Evolutionary conservation across 2,888 invertebrate species (phyloP).

Genomic region (Keiferia lycopersicella): DNA sequence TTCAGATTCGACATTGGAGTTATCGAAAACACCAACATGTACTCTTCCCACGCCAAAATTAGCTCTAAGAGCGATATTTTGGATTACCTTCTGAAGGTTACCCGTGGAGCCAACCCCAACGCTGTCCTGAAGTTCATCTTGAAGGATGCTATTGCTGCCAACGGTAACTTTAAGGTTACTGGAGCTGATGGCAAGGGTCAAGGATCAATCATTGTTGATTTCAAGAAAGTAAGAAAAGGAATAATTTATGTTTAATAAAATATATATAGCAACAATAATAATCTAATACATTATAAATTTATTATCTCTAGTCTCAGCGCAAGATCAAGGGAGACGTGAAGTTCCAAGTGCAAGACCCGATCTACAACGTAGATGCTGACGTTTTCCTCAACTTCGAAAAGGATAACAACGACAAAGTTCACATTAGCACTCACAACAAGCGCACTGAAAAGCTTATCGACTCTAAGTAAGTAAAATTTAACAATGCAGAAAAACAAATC

Average conservation of each 20-base stretch:
- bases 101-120: conserved; percentile 61
- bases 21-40: conserved; percentile 61
- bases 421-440: conserved; percentile 83
- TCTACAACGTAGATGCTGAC: conserved; percentile 82
- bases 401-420: conserved; percentile 85
- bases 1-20: conserved; percentile 72
- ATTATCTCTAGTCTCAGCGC: conserved; percentile 65
- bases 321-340: conserved; percentile 83
- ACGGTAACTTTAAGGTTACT: conserved; percentile 83
- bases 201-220: conserved; percentile 80
- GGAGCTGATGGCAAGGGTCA: conserved; percentile 85
- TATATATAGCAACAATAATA: not conserved
- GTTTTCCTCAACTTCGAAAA: conserved; percentile 86
- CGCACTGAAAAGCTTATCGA: conserved; percentile 76
- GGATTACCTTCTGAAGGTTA: conserved; percentile 78
- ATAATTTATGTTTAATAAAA: not conserved
- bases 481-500: no score
- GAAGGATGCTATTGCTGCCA: conserved; percentile 82
- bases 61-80: conserved; percentile 72
- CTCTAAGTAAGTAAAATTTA: conserved; percentile 78
- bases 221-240: conserved; percentile 69
- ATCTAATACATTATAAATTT: not conserved
- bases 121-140: conserved; percentile 81
- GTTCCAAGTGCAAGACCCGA: conserved; percentile 82
- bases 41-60: conserved; percentile 80